Evolutionary conservation across 2,797 vertebrate genomes (phyloP), one percentile per base, ranked within the genome.

Genomic region (Pangasius macronema): DNA sequence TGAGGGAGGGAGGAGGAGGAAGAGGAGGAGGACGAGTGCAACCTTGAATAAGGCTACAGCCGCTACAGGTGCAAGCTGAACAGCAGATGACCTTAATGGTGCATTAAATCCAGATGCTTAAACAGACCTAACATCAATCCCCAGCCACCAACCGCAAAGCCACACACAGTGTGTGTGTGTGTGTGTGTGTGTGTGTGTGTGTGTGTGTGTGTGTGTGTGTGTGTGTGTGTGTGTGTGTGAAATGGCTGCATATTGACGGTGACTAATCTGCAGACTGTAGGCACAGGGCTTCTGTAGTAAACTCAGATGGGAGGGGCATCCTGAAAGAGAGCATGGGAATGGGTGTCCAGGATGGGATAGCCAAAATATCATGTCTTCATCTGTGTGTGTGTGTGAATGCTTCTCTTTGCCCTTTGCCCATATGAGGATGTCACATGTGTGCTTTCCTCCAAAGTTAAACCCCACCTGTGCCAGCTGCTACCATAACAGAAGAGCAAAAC

Each of bases 51-150:
- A 59, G 24, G 86, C 90, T 87, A 27, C 57, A 68, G 88, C 89
- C 86, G 91, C 93, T 94, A 94, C 95, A 96, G 95, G 95, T 96
- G 95, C 95, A 94, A 92, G 85, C 90, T 94, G 94, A 95, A 95
- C 93, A 95, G 94, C 91, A 92, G 83, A 49, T 95, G 94, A 95
- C 94, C 94, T 95, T 94, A 94, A 94, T 93, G 93, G 93, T 92
- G 92, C 92, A 94, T 95, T 95, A 94, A 94, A 95, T 94, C 95
- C 95, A 96, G 95, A 95, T 95, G 95, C 94, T 93, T 92, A 91
- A 94, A 91, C 90, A 93, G 93, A 94, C 92, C 88, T 85, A 87
- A 89, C 85, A 84, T 79, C 84, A 83, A 87, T 90, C 85, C 79
- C 82, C 86, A 65, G 81, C 61, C 83, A 83, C 84, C 87, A 85